A percentile compares a stretch with the other conserved stretches of the same genome.
These are phyloP conservation scores for Adelognathus sp. DNA, from an alignment of 2,888 invertebrate genomes.

Conservation along the genomic window DNA sequence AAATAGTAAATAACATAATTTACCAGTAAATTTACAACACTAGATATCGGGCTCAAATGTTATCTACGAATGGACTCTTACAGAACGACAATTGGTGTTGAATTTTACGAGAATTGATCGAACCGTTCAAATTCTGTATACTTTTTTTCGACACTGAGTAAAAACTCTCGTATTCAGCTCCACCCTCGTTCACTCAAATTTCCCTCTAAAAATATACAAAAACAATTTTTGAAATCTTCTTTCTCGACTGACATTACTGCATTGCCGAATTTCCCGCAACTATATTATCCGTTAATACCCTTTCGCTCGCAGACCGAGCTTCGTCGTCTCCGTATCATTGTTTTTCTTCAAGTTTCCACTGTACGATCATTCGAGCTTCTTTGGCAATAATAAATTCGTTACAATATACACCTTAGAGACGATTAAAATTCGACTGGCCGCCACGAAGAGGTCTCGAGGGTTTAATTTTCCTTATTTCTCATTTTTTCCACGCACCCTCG, in stretches of 20 bases:
- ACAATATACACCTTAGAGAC: constrained; percentile 62
- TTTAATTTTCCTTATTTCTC: constrained; percentile 1
- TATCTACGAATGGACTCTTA: too few relatives aligned
- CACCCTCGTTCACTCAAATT: constrained; percentile 64
- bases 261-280: too few relatives aligned
- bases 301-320: constrained; percentile 28
- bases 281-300: constrained; percentile 68
- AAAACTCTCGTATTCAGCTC: too few relatives aligned
- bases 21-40: too few relatives aligned
- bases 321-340: neutral
- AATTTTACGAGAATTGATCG: too few relatives aligned
- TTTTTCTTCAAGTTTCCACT: neutral
- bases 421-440: constrained; percentile 59
- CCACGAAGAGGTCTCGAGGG: constrained; percentile 35
- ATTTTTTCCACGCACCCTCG: neutral
- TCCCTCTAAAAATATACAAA: constrained; percentile 67
- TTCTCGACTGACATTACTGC: too few relatives aligned
- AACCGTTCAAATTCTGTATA: too few relatives aligned
- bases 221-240: too few relatives aligned
- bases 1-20: too few relatives aligned
- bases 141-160: too few relatives aligned
- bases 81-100: too few relatives aligned
- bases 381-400: constrained; percentile 66
- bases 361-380: constrained; percentile 25
- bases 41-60: too few relatives aligned